These are phyloP conservation scores for Aromia moschata DNA, from an alignment of 2,888 invertebrate species.

Conservation along the genomic window DNA sequence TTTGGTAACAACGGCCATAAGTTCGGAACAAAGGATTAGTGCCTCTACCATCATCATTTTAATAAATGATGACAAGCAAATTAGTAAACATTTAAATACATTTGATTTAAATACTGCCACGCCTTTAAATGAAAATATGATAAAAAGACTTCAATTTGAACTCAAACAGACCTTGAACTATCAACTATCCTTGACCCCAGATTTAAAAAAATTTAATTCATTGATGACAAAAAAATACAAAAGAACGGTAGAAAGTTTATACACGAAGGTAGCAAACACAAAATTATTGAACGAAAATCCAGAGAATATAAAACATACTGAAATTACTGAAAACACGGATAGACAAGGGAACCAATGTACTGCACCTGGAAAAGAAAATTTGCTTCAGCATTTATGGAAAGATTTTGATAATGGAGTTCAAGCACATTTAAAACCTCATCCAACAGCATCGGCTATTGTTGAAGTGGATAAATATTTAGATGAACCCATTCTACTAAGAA, in stretches of 20 bases:
- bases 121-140: conserved; percentile 29
- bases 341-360: conserved; percentile 3
- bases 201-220: conserved; percentile 33
- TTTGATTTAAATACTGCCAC: conserved; percentile 18
- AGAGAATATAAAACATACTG: background rate
- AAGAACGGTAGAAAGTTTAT: conserved; percentile 24
- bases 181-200: conserved; percentile 34
- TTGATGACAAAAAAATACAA: conserved; percentile 22
- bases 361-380: conserved; percentile 16
- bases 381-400: conserved; percentile 27
- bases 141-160: conserved; percentile 26
- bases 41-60: conserved; percentile 32
- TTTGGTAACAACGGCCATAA: conserved; percentile 29
- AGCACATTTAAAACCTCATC: conserved; percentile 23
- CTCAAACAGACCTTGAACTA: conserved; percentile 28
- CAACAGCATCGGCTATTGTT: conserved; percentile 33
- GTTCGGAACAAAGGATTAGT: conserved; percentile 29
- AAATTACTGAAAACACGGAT: conserved; percentile 2
- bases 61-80: conserved; percentile 31
- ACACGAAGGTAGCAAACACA: conserved; percentile 27
- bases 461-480: conserved; percentile 39
- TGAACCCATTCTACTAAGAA: conserved; percentile 12
- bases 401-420: conserved; percentile 33
- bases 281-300: conserved; percentile 12
- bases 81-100: conserved; percentile 28